Evolutionary conservation across 2,797 vertebrate species (phyloP), one percentile per base, ranked within the genome.

Genomic region (Pteronotus mesoamericanus): DNA sequence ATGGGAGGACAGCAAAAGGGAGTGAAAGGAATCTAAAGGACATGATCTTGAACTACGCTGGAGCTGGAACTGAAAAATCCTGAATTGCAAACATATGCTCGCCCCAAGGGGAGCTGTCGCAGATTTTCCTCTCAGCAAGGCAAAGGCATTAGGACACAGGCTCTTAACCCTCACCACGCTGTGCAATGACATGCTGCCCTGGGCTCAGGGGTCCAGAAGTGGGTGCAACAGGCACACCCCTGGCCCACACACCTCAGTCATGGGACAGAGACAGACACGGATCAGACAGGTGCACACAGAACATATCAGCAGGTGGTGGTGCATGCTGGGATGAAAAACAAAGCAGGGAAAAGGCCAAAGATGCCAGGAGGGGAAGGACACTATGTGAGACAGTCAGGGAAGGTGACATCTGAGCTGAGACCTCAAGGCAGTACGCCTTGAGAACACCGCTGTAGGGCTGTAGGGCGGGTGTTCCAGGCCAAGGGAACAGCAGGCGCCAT

Each of bases 201-300:
- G 57, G 71, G 64, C n/a, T 18, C 7, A 1, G n/a, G 44, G 51
- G 3, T 14, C 26, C 9, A 18, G 75, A 46, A 9, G 2, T 18
- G 26, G 46, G 64, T 2, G 4, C 39, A 6, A 12, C 16, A 21
- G 72, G 55, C 14, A 69, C 21, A 44, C 1, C 21, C 32, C 14
- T 6, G 24, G 32, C 53, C 26, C 74, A 55, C 6, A 48, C 64
- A 37, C 42, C 11, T 19, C 8, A 12, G 46, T 32, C 85, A 22
- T 0, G 1, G 29, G 29, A 16, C 71, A 57, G n/a, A 46, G 15
- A 59, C 32, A 68, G 80, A 66, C 18, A 5, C 0, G 7, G 21
- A 11, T 3, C 9, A 48, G 69, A 21, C 48, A 29, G 22, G 46
- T 37, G 39, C 26, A 42, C 42, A 21, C 9, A 6, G 44, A 66